phyloP scores from a whole-genome alignment of 2,888 invertebrate genomes.

The Brachyopa scutellaris region DNA sequence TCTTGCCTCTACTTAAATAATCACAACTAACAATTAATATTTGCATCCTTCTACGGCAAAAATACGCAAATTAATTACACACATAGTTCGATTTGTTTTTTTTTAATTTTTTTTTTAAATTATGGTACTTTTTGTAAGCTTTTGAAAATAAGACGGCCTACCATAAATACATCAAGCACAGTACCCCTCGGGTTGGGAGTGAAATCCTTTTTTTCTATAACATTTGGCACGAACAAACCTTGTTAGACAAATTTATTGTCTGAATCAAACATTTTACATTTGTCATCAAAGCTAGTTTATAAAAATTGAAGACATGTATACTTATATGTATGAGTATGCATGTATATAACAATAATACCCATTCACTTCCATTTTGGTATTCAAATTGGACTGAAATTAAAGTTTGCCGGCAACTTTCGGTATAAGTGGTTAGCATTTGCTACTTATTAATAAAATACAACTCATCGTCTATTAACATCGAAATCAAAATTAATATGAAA shows the following conservation, averaged over 20 bases:
- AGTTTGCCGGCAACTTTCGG: constrained; percentile 1
- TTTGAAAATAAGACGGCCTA: constrained; percentile 29
- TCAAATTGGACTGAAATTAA: too few relatives aligned
- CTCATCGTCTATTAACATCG: too few relatives aligned
- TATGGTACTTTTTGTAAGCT: constrained; percentile 26
- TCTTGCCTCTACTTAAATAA: constrained; percentile 66
- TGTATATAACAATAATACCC: not conserved
- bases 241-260: constrained; percentile 20
- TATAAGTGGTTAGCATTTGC: constrained; percentile 6
- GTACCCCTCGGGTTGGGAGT: not conserved
- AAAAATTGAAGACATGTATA: not conserved
- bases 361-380: not conserved
- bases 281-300: not conserved
- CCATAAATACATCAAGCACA: constrained; percentile 14
- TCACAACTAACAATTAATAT: constrained; percentile 70
- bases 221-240: constrained; percentile 43
- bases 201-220: constrained; percentile 1
- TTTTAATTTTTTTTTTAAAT: constrained; percentile 14
- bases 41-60: constrained; percentile 61
- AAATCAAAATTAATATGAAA: not conserved
- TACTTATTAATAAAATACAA: not conserved
- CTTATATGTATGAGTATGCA: too few relatives aligned
- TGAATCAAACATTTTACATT: constrained; percentile 9
- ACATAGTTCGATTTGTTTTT: constrained; percentile 39
- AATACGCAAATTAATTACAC: constrained; percentile 67